Percentiles rank a stretch among this genome's conserved stretches.
These are phyloP conservation scores for Ptychoptera albimana DNA, from an alignment of 2,888 invertebrate species.

Conservation along the genomic window DNA sequence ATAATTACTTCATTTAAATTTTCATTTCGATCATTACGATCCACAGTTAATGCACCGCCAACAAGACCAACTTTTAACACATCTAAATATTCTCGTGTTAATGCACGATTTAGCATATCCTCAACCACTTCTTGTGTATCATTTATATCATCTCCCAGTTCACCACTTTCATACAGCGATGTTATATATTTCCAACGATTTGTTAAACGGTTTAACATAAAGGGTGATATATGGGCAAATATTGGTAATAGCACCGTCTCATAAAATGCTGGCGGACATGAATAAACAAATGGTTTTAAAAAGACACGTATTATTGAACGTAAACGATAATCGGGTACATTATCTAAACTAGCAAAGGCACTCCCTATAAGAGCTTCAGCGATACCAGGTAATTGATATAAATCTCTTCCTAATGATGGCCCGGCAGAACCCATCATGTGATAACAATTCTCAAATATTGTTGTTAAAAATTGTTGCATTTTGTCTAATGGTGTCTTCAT, in stretches of 20 bases:
- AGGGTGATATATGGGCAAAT: slow-evolving; percentile 58
- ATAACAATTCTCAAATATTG: slow-evolving; percentile 66
- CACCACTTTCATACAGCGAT: slow-evolving; percentile 58
- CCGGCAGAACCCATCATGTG: slow-evolving; percentile 67
- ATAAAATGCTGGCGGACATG: slow-evolving; percentile 71
- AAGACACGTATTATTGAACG: slow-evolving; percentile 70
- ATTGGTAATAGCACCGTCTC: slow-evolving; percentile 62
- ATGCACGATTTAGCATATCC: slow-evolving; percentile 68
- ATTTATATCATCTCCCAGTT: slow-evolving; percentile 56
- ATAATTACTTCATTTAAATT: slow-evolving; percentile 30
- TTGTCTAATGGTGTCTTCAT: slow-evolving; percentile 48
- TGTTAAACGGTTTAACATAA: slow-evolving; percentile 52
- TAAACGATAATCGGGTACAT: slow-evolving; percentile 72
- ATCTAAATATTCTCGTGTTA: slow-evolving; percentile 79
- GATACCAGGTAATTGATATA: slow-evolving; percentile 63
- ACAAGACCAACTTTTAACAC: slow-evolving; percentile 60
- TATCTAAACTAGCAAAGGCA: slow-evolving; percentile 31
- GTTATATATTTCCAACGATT: slow-evolving; percentile 67
- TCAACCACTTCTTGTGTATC: slow-evolving; percentile 73
- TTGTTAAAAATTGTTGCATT: slow-evolving; percentile 70
- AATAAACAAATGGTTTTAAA: slow-evolving; percentile 69
- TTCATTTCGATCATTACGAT: slow-evolving; percentile 9
- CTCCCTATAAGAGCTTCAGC: slow-evolving; percentile 57
- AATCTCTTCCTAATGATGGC: slow-evolving; percentile 65
- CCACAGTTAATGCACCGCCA: slow-evolving; percentile 41